Percentiles rank a stretch among this genome's conserved stretches.
Evolutionary conservation across 1,140 invertebrate genomes (phyloP).

Genomic region (Camponotus pennsylvanicus): DNA sequence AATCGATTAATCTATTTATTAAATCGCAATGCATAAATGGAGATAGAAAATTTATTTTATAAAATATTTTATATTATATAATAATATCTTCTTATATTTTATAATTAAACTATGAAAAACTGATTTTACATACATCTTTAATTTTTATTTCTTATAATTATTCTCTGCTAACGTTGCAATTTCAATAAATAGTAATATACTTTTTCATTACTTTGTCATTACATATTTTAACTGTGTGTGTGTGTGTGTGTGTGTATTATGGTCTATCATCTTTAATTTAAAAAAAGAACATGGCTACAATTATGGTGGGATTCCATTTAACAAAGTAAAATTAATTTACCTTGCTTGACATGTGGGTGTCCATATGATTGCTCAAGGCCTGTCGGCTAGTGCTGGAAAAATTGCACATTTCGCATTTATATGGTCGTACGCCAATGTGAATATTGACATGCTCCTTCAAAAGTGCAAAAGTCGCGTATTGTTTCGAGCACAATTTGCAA

Average conservation of each 20-base stretch:
- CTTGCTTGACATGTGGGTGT: constrained; percentile 76
- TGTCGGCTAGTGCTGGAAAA: constrained; percentile 76
- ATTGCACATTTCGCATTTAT: constrained; percentile 73
- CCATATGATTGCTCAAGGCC: constrained; percentile 75
- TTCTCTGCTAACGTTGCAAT: neutral
- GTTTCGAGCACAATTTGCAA: constrained; percentile 75
- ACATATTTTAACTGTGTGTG: neutral
- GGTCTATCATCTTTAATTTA: too few species aligned
- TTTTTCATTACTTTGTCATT: neutral
- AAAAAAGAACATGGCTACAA: too few species aligned
- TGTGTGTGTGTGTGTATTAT: too few species aligned
- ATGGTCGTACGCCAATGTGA: constrained; percentile 78
- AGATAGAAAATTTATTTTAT: too few species aligned
- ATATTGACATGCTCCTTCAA: constrained; percentile 78
- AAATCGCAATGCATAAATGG: too few species aligned
- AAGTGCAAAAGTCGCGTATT: constrained; percentile 71
- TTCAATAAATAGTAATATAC: neutral
- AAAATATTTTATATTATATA: neutral
- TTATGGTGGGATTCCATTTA: neutral
- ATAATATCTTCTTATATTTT: too few species aligned
- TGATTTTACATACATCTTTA: too few species aligned
- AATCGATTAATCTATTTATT: too few species aligned
- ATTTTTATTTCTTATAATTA: too few species aligned
- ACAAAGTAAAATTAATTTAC: neutral
- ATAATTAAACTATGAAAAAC: too few species aligned